phyloP scores from a whole-genome alignment of 2,888 invertebrate genomes.

The Peribatodes rhomboidaria region DNA sequence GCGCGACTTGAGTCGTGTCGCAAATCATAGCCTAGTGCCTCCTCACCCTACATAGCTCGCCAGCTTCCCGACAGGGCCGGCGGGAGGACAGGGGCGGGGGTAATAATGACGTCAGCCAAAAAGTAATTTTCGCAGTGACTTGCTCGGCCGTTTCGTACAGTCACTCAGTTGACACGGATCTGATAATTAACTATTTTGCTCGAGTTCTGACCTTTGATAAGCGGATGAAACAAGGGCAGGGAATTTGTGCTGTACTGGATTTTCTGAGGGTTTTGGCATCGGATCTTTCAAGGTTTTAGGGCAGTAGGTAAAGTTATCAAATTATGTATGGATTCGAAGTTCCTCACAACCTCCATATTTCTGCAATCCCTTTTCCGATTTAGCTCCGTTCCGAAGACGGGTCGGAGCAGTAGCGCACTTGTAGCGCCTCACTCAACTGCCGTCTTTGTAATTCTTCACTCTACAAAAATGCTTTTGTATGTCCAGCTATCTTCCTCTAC shows the following conservation, averaged over 20 bases:
- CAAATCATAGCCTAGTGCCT: neutral
- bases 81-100: slow-evolving; percentile 29
- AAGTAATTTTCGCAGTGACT: slow-evolving; percentile 75
- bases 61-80: slow-evolving; percentile 28
- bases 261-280: too few species aligned
- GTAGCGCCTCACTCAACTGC: too few species aligned
- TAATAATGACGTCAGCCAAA: slow-evolving; percentile 72
- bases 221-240: slow-evolving; percentile 19
- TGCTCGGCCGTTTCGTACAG: slow-evolving; percentile 56
- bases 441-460: too few species aligned
- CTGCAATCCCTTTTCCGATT: too few species aligned
- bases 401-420: too few species aligned
- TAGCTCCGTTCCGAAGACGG: too few species aligned
- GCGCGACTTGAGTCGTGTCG: neutral
- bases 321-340: too few species aligned
- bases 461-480: too few species aligned
- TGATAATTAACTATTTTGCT: slow-evolving; percentile 64
- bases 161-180: slow-evolving; percentile 52
- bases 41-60: slow-evolving; percentile 11
- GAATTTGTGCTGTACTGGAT: neutral
- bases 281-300: too few species aligned
- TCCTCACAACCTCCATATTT: too few species aligned
- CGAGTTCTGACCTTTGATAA: slow-evolving; percentile 46
- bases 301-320: too few species aligned
- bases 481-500: too few species aligned